These are phyloP conservation scores for Spinus pinus DNA, from an alignment of 2,797 vertebrate species.

Conservation along the genomic window DNA sequence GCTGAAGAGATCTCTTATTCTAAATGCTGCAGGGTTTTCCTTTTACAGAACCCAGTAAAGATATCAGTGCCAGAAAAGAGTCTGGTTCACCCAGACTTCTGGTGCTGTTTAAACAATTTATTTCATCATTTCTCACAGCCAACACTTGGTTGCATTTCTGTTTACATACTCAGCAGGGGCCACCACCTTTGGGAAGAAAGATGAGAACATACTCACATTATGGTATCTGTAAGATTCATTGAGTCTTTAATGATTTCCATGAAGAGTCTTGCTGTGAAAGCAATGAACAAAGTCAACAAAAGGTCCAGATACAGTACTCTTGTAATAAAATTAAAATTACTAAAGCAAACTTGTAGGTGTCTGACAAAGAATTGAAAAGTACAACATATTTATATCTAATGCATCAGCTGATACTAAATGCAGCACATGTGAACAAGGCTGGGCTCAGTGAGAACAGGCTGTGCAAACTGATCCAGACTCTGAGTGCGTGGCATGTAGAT, in stretches of 20 bases:
- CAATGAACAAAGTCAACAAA: conserved; percentile 26
- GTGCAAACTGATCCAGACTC: not conserved
- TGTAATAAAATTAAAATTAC: conserved; percentile 70
- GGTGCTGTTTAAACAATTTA: not conserved
- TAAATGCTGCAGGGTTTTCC: not conserved
- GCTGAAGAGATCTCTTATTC: not conserved
- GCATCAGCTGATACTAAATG: conserved; percentile 31
- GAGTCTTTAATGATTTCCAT: conserved; percentile 70
- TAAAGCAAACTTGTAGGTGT: conserved; percentile 59
- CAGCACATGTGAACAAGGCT: not conserved
- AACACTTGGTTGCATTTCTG: not conserved
- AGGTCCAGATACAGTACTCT: not conserved
- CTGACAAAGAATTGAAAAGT: conserved; percentile 58
- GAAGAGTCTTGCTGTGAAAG: conserved; percentile 41
- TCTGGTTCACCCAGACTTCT: not conserved
- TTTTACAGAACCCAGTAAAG: not conserved
- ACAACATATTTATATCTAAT: not conserved
- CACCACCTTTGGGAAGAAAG: conserved; percentile 57
- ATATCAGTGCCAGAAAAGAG: not conserved
- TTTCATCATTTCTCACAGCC: not conserved
- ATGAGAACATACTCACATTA: conserved; percentile 57
- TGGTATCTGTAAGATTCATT: conserved; percentile 65
- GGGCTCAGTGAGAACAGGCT: not conserved
- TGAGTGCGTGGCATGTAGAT: not conserved
- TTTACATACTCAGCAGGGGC: conserved; percentile 60